Evolutionary conservation across 2,797 vertebrate species (phyloP), one percentile per base, ranked within the genome.

Genomic region (Sebastes reedi): DNA sequence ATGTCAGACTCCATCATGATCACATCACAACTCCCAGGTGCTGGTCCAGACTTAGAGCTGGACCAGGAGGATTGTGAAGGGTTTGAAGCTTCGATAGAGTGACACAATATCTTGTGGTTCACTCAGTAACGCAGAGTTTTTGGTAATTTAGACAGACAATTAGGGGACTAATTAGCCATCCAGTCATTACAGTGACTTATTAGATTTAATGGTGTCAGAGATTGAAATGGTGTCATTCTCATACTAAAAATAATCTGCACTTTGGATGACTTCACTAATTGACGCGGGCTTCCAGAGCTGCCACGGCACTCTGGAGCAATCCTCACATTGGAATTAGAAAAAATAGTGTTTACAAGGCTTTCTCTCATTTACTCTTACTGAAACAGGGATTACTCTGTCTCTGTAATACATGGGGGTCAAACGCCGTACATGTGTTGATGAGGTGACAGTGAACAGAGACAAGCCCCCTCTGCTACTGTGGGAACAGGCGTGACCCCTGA

Each of bases 391-490:
- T 79, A 81, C 29, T 18, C 36, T 11, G 3, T 56, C 60, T 75
- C 66, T 36, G 16, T 76, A 66, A 84, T 71, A 80, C 74, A 77
- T 4, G 36, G 59, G 74, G 86, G 81, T 90, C 78, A 87, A 80
- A 81, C 13, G n/a, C 66, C 59, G 69, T 8, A 32, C 30, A 46
- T 50, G 77, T 69, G 79, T 61, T 87, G 88, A 93, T 78, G 87
- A 94, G 85, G 87, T 94, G 94, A 94, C 86, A 75, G 86, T 86
- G 88, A 94, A 67, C 91, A 94, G 93, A 94, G 71, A 93, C 89
- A 74, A 87, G 69, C 77, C 78, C 77, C 66, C 83, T 75, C 72
- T 74, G 90, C 92, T 88, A 87, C 91, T 92, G 93, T 94, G 94
- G 93, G 93, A 95, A 94, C 80, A 84, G 84, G 77, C 67, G 5